Percentiles rank a stretch among this genome's conserved stretches.
These are phyloP conservation scores for Scaptomyza graminum DNA, from an alignment of 1,140 invertebrate species.

Conservation along the genomic window DNA sequence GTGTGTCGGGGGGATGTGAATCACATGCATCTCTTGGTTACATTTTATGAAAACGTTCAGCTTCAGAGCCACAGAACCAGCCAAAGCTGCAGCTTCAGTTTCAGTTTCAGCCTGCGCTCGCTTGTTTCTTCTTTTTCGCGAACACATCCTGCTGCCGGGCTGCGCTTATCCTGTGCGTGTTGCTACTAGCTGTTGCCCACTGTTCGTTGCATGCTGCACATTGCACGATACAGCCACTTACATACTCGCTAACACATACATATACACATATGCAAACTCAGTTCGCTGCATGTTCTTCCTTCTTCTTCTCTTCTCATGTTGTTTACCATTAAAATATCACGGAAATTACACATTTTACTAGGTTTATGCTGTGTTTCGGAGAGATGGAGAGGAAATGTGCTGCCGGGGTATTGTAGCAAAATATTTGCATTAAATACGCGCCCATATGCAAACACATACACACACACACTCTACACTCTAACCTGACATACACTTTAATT, in stretches of 20 bases:
- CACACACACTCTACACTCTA: constrained; percentile 1
- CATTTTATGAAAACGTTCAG: constrained; percentile 75
- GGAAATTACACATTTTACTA: constrained; percentile 82
- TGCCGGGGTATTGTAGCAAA: constrained; percentile 47
- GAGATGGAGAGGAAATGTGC: constrained; percentile 17
- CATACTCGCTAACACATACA: neutral
- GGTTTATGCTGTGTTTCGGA: constrained; percentile 68
- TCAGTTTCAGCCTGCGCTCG: constrained; percentile 39
- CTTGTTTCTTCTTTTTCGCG: constrained; percentile 66
- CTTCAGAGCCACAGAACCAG: constrained; percentile 13
- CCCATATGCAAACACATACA: constrained; percentile 12
- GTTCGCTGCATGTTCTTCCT: constrained; percentile 46
- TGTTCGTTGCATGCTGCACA: constrained; percentile 16
- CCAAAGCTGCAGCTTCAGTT: neutral
- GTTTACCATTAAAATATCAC: constrained; percentile 83
- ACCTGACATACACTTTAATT: constrained; percentile 49
- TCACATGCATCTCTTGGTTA: constrained; percentile 82
- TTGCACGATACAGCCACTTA: constrained; percentile 59
- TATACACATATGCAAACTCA: constrained; percentile 6
- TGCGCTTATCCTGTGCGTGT: constrained; percentile 62
- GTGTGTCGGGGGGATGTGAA: constrained; percentile 68
- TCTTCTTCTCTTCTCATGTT: constrained; percentile 63
- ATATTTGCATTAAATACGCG: constrained; percentile 53
- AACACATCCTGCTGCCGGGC: constrained; percentile 58
- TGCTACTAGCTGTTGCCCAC: constrained; percentile 26